Evolutionary conservation across 2,113 vertebrate genomes (phyloP), one percentile per base, ranked within the genome.

Genomic region (Silurus glanis): DNA sequence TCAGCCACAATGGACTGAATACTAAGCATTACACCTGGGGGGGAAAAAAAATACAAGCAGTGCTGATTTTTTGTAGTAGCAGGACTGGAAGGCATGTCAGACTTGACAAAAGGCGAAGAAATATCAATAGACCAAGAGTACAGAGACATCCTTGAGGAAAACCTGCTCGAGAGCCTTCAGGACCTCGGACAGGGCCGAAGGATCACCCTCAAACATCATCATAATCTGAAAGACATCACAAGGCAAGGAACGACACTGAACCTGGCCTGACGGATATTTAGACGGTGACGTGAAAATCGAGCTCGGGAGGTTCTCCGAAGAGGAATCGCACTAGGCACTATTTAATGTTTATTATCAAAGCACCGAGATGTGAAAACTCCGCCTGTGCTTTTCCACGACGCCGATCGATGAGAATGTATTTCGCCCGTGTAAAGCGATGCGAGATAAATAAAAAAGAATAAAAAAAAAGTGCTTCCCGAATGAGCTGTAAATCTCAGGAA

Each of bases 71-170:
- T 51, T 21, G 8, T 9, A 19, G 14, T 28, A 78, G 23, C 76
- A 58, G n/a, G 25, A 79, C 53, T 79, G n/a, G 14, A 58, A 56
- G 14, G 53, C 53, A 58, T 79, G 55, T 17, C 55, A 79, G 74
- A 75, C 49, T 75, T 51, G 21, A 19, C 23, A 75, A 51, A 75
- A 51, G 9, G 47, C 9, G 5, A 51, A 55, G 14, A 79, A 17
- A 79, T n/a, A 79, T 79, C 53, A 58, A 21, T 58, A 55, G n/a
- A 79, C 37, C 23, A 79, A 78, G 37, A 78, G 74, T 25, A 53
- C 6, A 78, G 51, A 14, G 2, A 8, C n/a, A 14, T 55, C 51
- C 74, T 55, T 55, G n/a, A 78, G 74, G 51, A 78, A 25, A 78
- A 58, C 53, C 76, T 78, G 10, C 72, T 55, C 12, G 55, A 78